Evolutionary conservation across 2,888 invertebrate species (phyloP).

Genomic region (Lepidocyrtoides sp.): DNA sequence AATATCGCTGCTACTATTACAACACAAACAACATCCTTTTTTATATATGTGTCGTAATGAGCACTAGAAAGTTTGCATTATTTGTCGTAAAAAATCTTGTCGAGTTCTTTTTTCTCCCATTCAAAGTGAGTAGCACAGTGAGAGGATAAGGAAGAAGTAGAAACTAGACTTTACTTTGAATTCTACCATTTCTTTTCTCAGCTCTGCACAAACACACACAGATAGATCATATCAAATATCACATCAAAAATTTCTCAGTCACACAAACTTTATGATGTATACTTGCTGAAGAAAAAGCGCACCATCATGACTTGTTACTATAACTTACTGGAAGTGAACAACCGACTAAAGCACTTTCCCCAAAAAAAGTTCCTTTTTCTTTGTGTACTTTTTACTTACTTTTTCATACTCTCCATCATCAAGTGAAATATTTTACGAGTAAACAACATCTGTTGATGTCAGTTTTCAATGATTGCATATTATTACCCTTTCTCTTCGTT

Average conservation of each 20-base stretch:
- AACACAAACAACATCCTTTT: background rate
- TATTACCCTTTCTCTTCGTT: slow-evolving; percentile 11
- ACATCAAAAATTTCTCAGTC: background rate
- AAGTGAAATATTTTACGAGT: slow-evolving; percentile 52
- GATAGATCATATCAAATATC: slow-evolving; percentile 3
- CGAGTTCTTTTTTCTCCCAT: background rate
- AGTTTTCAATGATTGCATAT: slow-evolving; percentile 57
- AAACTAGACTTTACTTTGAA: slow-evolving; percentile 13
- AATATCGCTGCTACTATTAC: background rate
- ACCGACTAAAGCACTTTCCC: background rate
- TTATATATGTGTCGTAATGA: slow-evolving; percentile 21
- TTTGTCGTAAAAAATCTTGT: slow-evolving; percentile 60
- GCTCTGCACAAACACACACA: background rate
- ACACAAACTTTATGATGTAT: slow-evolving; percentile 21
- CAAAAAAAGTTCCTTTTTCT: slow-evolving; percentile 23
- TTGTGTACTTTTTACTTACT: background rate
- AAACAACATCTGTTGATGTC: slow-evolving; percentile 69
- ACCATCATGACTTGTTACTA: background rate
- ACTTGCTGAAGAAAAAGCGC: background rate
- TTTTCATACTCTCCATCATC: slow-evolving; percentile 29
- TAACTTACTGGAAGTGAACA: background rate
- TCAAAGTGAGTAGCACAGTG: background rate
- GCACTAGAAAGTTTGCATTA: slow-evolving; percentile 21
- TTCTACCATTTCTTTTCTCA: background rate
- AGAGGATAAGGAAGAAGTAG: slow-evolving; percentile 17